phyloP scores from a whole-genome alignment of 2,888 invertebrate species.

The Odontocolon sp. region DNA sequence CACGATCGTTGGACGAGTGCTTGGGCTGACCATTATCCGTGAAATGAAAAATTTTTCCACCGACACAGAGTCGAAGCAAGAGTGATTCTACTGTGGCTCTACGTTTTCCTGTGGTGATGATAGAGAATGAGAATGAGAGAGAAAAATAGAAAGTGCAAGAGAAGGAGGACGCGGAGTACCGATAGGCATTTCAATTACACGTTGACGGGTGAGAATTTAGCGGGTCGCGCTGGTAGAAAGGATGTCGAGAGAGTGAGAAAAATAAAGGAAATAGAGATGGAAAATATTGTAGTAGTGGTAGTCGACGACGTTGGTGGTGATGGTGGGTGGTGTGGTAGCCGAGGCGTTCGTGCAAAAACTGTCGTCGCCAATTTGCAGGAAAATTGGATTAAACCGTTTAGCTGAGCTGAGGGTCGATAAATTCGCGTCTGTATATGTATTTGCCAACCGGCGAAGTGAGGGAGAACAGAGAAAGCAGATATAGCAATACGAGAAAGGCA shows the following conservation, averaged over 20 bases:
- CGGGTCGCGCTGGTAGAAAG: slow-evolving; percentile 39
- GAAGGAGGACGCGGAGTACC: slow-evolving; percentile 31
- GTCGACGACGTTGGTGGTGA: slow-evolving; percentile 24
- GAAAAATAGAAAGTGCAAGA: neutral
- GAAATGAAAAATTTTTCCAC: slow-evolving; percentile 26
- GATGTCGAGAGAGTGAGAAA: slow-evolving; percentile 16
- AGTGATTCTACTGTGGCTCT: slow-evolving; percentile 19
- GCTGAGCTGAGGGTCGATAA: slow-evolving; percentile 64
- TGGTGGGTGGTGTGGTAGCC: slow-evolving; percentile 44
- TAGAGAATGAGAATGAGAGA: neutral
- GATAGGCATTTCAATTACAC: slow-evolving; percentile 60
- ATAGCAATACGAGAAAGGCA: slow-evolving; percentile 11
- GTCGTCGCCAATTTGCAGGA: slow-evolving; percentile 67
- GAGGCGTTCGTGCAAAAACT: slow-evolving; percentile 63
- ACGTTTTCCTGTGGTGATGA: slow-evolving; percentile 1
- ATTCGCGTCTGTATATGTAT: slow-evolving; percentile 66
- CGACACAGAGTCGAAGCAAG: neutral
- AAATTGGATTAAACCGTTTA: slow-evolving; percentile 69
- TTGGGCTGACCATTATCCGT: slow-evolving; percentile 16
- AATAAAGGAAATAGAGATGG: slow-evolving; percentile 42
- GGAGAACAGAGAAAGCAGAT: slow-evolving; percentile 51
- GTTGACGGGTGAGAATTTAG: slow-evolving; percentile 57
- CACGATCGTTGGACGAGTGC: neutral
- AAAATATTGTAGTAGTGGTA: slow-evolving; percentile 4
- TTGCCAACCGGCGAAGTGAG: slow-evolving; percentile 61